These are phyloP conservation scores for Allygus modestus DNA, from an alignment of 2,888 invertebrate genomes.

Conservation along the genomic window DNA sequence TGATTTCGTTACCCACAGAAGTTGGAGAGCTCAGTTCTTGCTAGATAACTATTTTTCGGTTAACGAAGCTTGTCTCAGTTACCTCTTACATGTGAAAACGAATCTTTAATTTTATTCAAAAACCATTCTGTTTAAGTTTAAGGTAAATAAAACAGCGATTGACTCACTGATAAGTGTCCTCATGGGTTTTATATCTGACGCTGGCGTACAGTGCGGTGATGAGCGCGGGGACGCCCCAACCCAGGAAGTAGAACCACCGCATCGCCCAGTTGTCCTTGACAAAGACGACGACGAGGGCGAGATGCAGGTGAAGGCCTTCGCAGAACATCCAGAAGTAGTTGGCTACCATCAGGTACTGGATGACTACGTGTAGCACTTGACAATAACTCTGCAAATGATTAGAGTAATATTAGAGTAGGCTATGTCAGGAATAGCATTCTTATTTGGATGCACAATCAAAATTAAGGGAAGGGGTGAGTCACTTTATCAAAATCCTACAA, in stretches of 20 bases:
- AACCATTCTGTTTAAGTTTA: too few species aligned
- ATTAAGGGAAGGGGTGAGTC: too few species aligned
- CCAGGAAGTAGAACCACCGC: constrained; percentile 88
- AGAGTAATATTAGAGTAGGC: background rate
- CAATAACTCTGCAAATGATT: constrained; percentile 87
- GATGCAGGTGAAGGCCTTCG: constrained; percentile 96
- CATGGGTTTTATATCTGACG: constrained; percentile 77
- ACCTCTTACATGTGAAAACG: too few species aligned
- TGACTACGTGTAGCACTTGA: constrained; percentile 86
- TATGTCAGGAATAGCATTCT: too few species aligned
- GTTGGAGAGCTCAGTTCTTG: too few species aligned
- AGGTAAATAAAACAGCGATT: too few species aligned
- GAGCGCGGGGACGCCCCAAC: constrained; percentile 89
- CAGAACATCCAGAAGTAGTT: constrained; percentile 99
- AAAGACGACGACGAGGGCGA: constrained; percentile 93
- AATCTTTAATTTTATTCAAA: too few species aligned
- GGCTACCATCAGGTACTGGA: constrained; percentile 92
- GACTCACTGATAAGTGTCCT: constrained; percentile 78
- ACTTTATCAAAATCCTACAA: too few species aligned
- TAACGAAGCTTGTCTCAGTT: too few species aligned
- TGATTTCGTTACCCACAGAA: too few species aligned
- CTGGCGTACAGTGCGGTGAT: constrained; percentile 82
- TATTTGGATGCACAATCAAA: too few species aligned
- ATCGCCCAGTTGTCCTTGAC: constrained; percentile 91
- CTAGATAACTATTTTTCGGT: too few species aligned